These are phyloP conservation scores for Gadus chalcogrammus DNA, from an alignment of 2,113 vertebrate genomes.

Conservation along the genomic window DNA sequence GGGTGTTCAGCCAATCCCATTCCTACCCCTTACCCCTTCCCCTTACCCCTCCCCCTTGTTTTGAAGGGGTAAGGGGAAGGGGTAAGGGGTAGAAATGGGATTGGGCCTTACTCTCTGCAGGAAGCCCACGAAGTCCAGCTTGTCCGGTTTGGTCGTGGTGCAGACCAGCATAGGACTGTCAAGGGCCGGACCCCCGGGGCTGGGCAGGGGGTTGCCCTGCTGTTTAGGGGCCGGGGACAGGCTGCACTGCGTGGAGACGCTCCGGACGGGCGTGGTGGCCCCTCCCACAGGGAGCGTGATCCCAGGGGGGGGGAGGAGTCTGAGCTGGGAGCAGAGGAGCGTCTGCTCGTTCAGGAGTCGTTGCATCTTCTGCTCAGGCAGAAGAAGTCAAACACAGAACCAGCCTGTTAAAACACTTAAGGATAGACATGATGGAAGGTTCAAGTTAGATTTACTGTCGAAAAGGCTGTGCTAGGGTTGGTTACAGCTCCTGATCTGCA, in stretches of 20 bases:
- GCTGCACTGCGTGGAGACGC: conserved; percentile 59
- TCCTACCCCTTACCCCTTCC: too few species aligned
- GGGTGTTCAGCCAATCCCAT: too few species aligned
- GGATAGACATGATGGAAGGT: not conserved
- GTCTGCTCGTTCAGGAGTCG: conserved; percentile 75
- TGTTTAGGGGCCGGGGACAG: conserved; percentile 22
- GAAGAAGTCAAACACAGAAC: conserved; percentile 24
- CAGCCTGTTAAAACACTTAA: not conserved
- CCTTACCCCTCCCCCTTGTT: too few species aligned
- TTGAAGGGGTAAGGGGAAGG: too few species aligned
- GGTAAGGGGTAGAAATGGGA: too few species aligned
- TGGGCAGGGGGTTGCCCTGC: not conserved
- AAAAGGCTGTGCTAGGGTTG: too few species aligned
- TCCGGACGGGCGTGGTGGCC: conserved; percentile 18
- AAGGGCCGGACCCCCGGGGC: conserved; percentile 5
- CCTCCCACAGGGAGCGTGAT: not conserved
- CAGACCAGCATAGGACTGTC: conserved; percentile 8
- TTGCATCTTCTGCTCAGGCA: conserved; percentile 74
- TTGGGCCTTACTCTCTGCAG: conserved; percentile 56
- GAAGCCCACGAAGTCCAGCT: conserved; percentile 61
- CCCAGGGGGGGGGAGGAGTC: conserved; percentile 29
- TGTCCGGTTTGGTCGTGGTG: conserved; percentile 41
- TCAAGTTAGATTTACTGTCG: too few species aligned
- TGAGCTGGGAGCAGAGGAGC: conserved; percentile 69
- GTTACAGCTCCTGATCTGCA: too few species aligned